Base-by-base conservation (phyloP, 1,140 invertebrate genomes). In the Dysdera silvatica region DNA sequence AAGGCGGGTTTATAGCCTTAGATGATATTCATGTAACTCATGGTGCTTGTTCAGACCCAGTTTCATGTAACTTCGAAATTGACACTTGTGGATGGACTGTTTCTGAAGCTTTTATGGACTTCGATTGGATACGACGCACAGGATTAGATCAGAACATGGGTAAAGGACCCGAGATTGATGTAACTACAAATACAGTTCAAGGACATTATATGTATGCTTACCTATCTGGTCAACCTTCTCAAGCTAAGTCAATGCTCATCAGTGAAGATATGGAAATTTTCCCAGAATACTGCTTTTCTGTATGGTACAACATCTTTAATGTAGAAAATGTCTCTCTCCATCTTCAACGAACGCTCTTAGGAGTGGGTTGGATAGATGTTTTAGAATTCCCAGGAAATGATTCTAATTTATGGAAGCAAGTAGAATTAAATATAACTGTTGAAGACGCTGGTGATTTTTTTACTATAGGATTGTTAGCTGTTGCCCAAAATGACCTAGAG, bases 201-300 rank as follows among this genome's bases (percentile, higher is more conserved):
- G 68, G 68, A 16, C 66, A 69, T 58, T 69, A 67, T 31, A 63
- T 67, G 64, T 67, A 69, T 49, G 57, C 62, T 35, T 53, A 48
- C 33, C 29, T 62, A 16, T 53, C 59, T 40, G 59, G 53, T 24
- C 24, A 41, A 12, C 10, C 8, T 18, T 31, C 24, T 18, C 29
- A 59, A 14, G 40, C 43, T 8, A 16, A 52, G 23, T 51, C 65
- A 26, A 56, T 52, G 33, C 51, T 67, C 14, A 45, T 57, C 2
- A 67, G 65, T 43, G 65, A 67, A 63, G 65, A 67, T 40, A 43
- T 67, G 23, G 58, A 61, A 4, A 40, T 60, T 6, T 40, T 18
- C 23, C 40, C 26, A 12, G 26, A 60, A 24, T 60, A 55, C 10
- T 65, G 63, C 26, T 49, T 65, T 10, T 48, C 51, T 16, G 47